These are phyloP conservation scores for Xenus cinereus DNA, from an alignment of 2,113 vertebrate genomes.

Conservation along the genomic window DNA sequence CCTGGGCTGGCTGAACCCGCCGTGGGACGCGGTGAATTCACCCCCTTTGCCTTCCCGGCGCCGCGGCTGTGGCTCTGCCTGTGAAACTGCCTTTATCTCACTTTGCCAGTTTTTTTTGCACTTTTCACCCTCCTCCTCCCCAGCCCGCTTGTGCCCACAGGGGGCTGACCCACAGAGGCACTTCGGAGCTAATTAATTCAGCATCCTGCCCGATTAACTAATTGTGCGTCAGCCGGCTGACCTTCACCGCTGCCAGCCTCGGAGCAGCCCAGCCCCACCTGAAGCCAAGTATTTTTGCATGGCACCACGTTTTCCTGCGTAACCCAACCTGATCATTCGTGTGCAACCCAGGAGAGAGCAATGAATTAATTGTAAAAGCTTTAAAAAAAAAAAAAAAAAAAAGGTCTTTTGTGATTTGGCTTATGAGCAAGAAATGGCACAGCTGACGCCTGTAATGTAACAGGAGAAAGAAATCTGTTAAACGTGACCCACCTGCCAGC, in stretches of 20 bases:
- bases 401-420: background rate
- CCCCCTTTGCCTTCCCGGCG: background rate
- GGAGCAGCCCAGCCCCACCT: background rate
- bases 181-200: background rate
- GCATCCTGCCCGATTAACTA: background rate
- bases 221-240: background rate
- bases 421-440: background rate
- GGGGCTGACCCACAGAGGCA: background rate
- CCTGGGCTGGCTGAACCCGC: background rate
- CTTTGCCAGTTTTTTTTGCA: background rate
- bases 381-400: background rate
- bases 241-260: background rate
- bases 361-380: background rate
- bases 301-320: rapidly evolving
- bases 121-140: background rate
- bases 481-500: background rate
- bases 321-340: rapidly evolving
- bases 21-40: background rate
- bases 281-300: background rate
- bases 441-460: background rate
- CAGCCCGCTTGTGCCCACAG: rapidly evolving
- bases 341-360: background rate
- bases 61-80: background rate
- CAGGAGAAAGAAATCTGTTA: background rate
- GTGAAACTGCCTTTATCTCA: background rate